Evolutionary conservation across 2,113 vertebrate genomes (phyloP).

Genomic region (Bubalus kerabau): DNA sequence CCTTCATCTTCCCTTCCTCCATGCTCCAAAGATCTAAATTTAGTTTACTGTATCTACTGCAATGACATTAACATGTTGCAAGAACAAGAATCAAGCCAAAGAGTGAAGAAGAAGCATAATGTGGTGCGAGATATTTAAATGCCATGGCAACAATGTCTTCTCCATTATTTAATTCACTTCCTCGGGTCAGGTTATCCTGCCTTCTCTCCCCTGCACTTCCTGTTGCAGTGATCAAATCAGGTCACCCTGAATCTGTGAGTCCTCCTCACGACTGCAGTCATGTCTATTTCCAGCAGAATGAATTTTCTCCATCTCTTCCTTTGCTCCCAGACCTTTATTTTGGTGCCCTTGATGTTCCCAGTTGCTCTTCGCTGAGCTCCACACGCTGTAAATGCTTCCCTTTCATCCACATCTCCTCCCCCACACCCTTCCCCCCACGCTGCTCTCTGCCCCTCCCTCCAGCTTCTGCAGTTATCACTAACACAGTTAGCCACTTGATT

Average conservation of each 20-base stretch:
- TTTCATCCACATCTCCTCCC: not conserved
- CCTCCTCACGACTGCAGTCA: not conserved
- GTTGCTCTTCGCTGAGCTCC: not conserved
- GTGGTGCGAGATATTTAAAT: not conserved
- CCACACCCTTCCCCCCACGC: not conserved
- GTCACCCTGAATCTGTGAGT: slow-evolving; percentile 5
- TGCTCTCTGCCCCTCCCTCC: not conserved
- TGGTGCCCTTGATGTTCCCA: not conserved
- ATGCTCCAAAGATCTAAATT: slow-evolving; percentile 10
- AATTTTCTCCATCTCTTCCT: not conserved
- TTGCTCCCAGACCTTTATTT: not conserved
- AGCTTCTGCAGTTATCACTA: not conserved
- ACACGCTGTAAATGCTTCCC: not conserved
- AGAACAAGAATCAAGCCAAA: slow-evolving; percentile 21
- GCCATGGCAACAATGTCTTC: slow-evolving; percentile 50
- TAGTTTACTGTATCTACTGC: not conserved
- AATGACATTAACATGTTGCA: not conserved
- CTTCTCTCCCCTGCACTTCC: slow-evolving; percentile 31
- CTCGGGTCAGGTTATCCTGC: not conserved
- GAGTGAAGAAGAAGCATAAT: not conserved
- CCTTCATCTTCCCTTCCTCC: not conserved
- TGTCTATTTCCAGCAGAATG: slow-evolving; percentile 25
- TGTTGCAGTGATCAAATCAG: slow-evolving; percentile 38
- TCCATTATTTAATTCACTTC: slow-evolving; percentile 32
- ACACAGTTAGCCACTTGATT: not conserved